Conservation (phyloP, 2,113 vertebrate species). For the Butastur rufipennis region DNA sequence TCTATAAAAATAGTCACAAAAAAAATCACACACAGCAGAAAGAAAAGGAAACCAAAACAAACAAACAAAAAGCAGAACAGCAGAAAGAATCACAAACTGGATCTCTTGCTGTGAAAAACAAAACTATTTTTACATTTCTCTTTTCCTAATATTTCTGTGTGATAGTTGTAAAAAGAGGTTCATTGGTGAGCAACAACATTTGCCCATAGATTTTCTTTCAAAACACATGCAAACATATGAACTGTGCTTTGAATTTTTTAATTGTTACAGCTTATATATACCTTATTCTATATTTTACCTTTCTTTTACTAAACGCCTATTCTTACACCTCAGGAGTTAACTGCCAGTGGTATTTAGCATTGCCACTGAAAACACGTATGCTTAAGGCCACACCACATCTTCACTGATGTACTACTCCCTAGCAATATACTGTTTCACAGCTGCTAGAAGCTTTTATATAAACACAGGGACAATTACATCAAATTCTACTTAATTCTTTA, state of each 20-base stretch:
- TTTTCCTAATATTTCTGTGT: not conserved
- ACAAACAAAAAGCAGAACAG: not conserved
- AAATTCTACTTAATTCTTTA: not conserved
- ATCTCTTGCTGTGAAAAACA: not conserved
- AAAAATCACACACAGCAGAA: not conserved
- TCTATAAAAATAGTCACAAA: not conserved
- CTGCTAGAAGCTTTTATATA: not conserved
- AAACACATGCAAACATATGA: not conserved
- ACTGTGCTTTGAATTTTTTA: not conserved
- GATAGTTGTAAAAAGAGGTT: not conserved
- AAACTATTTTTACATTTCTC: not conserved
- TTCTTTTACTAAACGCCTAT: not conserved
- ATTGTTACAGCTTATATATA: not conserved
- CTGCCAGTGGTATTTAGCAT: not conserved
- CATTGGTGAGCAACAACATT: not conserved
- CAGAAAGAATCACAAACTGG: not conserved
- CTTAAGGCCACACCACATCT: not conserved
- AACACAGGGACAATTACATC: not conserved
- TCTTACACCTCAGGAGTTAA: not conserved
- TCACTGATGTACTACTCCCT: not conserved
- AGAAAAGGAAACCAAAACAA: not conserved
- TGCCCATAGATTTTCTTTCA: not conserved
- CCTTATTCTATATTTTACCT: not conserved
- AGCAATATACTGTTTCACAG: not conserved
- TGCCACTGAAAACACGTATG: fast-evolving